phyloP scores from a whole-genome alignment of 2,113 vertebrate species.

The Eudyptes chrysolophus region DNA sequence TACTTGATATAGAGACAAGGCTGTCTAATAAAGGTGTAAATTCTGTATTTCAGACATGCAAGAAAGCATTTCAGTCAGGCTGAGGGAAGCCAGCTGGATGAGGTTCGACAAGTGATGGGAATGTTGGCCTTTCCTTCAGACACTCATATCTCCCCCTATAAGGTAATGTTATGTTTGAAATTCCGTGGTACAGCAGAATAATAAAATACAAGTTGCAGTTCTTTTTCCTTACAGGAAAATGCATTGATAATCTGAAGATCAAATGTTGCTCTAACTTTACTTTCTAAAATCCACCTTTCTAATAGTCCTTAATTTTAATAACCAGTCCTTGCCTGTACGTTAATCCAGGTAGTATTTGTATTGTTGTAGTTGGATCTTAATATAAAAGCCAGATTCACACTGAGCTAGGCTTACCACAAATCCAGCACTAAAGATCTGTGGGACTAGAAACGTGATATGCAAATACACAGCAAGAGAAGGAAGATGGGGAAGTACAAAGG shows the following conservation, averaged over 20 bases:
- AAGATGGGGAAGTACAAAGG: background rate
- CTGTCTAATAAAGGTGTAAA: background rate
- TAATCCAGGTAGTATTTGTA: background rate
- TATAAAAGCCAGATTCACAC: background rate
- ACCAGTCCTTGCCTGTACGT: background rate
- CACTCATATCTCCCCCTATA: conserved; percentile 98
- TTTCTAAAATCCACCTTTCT: background rate
- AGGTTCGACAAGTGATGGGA: conserved; percentile 98
- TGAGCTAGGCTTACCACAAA: background rate
- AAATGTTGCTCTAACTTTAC: background rate
- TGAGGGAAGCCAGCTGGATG: conserved; percentile 96
- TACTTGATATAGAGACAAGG: background rate
- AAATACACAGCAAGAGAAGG: background rate
- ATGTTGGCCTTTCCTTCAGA: conserved; percentile 99
- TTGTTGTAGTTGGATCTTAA: background rate
- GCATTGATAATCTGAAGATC: background rate
- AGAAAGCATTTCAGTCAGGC: conserved; percentile 99
- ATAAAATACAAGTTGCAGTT: background rate
- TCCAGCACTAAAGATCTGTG: background rate
- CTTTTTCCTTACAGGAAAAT: background rate
- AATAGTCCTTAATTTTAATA: background rate
- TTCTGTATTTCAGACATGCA: conserved; percentile 84
- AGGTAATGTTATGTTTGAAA: conserved; percentile 73
- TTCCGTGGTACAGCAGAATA: background rate
- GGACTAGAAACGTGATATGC: background rate